phyloP scores from a whole-genome alignment of 2,113 vertebrate species.

The Datnioides undecimradiatus region DNA sequence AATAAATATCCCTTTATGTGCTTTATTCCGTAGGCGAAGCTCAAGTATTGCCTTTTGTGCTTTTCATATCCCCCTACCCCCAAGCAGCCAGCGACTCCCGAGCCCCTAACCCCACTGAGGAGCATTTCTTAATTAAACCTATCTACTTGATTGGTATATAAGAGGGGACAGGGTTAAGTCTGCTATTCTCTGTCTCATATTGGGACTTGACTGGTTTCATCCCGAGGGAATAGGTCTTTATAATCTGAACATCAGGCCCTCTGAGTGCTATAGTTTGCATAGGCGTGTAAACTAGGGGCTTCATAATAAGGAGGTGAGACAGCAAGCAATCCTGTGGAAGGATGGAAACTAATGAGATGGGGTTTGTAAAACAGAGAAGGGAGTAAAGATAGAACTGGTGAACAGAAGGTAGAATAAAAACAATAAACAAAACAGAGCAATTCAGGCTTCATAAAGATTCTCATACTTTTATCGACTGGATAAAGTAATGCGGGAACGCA shows the following conservation, averaged over 20 bases:
- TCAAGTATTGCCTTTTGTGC: conserved; percentile 61
- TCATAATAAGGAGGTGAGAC: conserved; percentile 60
- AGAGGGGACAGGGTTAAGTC: conserved; percentile 64
- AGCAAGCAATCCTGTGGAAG: conserved; percentile 44
- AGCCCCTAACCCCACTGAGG: conserved; percentile 52
- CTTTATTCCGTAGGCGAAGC: conserved; percentile 63
- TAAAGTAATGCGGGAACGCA: conserved; percentile 49
- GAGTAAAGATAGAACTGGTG: conserved; percentile 31
- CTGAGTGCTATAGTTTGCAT: conserved; percentile 62
- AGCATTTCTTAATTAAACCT: conserved; percentile 81
- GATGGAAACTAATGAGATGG: conserved; percentile 63
- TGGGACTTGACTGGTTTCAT: conserved; percentile 59
- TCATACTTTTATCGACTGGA: conserved; percentile 32
- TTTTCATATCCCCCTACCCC: conserved; percentile 39
- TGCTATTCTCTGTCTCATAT: conserved; percentile 70
- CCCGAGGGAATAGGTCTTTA: conserved; percentile 65
- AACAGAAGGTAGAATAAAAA: conserved; percentile 42
- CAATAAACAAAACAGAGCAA: conserved; percentile 59
- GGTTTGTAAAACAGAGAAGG: conserved; percentile 44
- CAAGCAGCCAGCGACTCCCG: conserved; percentile 42
- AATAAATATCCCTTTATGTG: conserved; percentile 77
- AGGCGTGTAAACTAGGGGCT: conserved; percentile 37
- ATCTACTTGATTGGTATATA: conserved; percentile 79
- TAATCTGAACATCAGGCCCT: conserved; percentile 62
- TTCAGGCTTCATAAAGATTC: conserved; percentile 46